Conservation (phyloP, 2,113 vertebrate species). For the Opisthocomus hoazin region DNA sequence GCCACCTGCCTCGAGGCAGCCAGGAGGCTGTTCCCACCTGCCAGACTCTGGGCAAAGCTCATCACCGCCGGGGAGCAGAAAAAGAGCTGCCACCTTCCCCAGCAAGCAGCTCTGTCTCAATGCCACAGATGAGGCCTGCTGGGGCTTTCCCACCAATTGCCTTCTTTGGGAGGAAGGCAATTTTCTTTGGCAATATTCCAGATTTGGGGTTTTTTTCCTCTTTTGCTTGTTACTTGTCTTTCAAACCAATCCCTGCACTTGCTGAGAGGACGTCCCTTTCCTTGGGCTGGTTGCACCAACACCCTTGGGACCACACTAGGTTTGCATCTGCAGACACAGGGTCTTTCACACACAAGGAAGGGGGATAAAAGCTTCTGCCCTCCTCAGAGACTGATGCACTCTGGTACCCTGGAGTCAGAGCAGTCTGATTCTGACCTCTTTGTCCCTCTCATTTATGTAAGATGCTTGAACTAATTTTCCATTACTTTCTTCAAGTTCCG, state of each 20-base stretch:
- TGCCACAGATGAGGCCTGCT: not conserved
- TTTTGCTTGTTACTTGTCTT: not conserved
- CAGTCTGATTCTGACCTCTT: not conserved
- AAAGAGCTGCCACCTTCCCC: not conserved
- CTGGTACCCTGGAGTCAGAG: not conserved
- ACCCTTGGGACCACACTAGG: accelerated
- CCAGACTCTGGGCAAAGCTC: not conserved
- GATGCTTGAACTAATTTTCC: not conserved
- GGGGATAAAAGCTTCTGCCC: not conserved
- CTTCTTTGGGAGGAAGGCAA: not conserved
- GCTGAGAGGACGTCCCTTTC: not conserved
- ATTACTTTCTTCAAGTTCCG: not conserved
- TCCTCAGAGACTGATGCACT: not conserved
- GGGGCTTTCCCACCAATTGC: not conserved
- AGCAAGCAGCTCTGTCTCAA: not conserved
- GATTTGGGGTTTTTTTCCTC: not conserved
- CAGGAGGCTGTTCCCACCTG: not conserved
- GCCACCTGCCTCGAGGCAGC: not conserved
- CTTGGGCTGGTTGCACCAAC: not conserved
- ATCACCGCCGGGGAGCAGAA: not conserved
- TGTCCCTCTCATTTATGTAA: not conserved
- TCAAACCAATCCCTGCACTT: not conserved
- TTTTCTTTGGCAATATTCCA: not conserved
- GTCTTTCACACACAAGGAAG: not conserved
- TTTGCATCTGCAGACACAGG: not conserved